Conservation (phyloP, 2,113 vertebrate genomes). For the Takifugu flavidus region DNA sequence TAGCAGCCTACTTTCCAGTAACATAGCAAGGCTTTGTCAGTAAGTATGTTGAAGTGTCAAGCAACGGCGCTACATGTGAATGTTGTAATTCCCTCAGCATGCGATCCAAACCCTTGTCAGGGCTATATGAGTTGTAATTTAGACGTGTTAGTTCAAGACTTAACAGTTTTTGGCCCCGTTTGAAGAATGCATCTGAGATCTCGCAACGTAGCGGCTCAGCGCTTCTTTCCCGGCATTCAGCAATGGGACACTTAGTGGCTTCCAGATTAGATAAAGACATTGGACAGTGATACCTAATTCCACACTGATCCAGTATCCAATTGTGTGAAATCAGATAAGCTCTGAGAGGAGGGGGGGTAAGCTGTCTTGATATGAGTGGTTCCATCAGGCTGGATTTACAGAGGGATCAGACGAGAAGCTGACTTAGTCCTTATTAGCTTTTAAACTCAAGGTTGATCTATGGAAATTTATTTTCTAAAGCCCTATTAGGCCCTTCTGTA, state of each 20-base stretch:
- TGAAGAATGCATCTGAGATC: conserved; percentile 28
- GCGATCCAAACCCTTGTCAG: conserved; percentile 24
- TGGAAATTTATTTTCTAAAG: conserved; percentile 30
- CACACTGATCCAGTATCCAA: conserved; percentile 57
- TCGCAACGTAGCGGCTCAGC: conserved; percentile 28
- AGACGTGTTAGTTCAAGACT: conserved; percentile 6
- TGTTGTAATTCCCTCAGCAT: conserved; percentile 18
- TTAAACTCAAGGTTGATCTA: conserved; percentile 40
- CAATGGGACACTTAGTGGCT: conserved; percentile 36
- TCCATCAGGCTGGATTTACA: conserved; percentile 47
- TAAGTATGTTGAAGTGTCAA: conserved; percentile 7
- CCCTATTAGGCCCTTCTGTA: neutral
- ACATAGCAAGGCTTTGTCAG: neutral
- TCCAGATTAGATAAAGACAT: conserved; percentile 59
- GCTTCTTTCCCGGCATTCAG: conserved; percentile 18
- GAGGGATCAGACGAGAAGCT: conserved; percentile 52
- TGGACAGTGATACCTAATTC: conserved; percentile 46
- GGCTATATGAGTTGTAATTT: conserved; percentile 20
- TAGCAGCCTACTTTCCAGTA: too few species aligned
- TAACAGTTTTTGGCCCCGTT: conserved; percentile 16
- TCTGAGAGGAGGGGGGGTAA: conserved; percentile 48
- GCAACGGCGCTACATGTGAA: neutral
- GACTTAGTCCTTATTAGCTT: conserved; percentile 55
- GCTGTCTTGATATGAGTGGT: conserved; percentile 49
- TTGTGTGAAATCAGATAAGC: conserved; percentile 69